These are phyloP conservation scores for Thamnophis sirtalis DNA, from an alignment of 2,113 vertebrate species.

Conservation along the genomic window DNA sequence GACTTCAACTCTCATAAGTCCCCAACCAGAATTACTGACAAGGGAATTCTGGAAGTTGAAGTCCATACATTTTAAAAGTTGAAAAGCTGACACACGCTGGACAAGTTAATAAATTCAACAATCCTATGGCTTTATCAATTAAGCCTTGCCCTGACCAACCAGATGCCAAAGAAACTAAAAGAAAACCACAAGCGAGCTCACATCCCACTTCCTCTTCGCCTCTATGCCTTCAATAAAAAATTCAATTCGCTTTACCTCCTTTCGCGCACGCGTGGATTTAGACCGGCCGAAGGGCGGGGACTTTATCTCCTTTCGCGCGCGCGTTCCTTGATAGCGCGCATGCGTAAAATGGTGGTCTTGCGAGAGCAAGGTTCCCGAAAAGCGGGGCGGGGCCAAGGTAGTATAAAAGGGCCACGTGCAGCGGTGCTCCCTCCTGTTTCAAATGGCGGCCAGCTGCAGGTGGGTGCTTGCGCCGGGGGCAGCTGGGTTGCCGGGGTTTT, in stretches of 20 bases:
- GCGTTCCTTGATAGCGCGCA: background rate
- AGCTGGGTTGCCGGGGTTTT: background rate
- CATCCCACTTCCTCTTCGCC: background rate
- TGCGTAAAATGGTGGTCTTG: background rate
- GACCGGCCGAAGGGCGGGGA: background rate
- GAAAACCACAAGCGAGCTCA: background rate
- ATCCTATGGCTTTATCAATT: background rate
- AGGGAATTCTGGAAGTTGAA: background rate
- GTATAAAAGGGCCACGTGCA: slow-evolving; percentile 4
- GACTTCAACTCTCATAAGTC: background rate
- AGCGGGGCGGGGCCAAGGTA: background rate
- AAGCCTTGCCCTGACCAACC: background rate
- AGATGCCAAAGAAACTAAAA: background rate
- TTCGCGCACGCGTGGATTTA: background rate
- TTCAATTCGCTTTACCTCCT: background rate
- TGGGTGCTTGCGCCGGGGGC: accelerated
- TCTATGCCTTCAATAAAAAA: background rate
- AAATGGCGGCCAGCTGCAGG: background rate
- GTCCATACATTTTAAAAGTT: background rate
- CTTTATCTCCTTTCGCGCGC: background rate
- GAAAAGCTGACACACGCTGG: background rate
- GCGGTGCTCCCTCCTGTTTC: accelerated
- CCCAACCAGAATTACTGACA: background rate
- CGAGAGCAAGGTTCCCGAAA: background rate
- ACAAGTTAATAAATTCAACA: background rate